These are phyloP conservation scores for Tyria jacobaeae DNA, from an alignment of 2,888 invertebrate species.

Conservation along the genomic window DNA sequence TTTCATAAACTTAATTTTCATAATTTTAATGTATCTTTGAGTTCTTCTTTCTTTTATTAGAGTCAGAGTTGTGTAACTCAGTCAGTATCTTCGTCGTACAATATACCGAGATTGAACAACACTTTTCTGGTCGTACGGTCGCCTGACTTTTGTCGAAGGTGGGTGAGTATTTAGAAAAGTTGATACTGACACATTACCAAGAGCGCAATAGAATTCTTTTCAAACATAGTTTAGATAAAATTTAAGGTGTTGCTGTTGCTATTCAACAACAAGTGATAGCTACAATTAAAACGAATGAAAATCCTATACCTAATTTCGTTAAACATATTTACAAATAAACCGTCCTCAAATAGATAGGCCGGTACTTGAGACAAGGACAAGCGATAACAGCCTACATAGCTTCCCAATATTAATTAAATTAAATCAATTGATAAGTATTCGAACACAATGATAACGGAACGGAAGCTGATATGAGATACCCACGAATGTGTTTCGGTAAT, in stretches of 20 bases:
- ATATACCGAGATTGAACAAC: too few relatives aligned
- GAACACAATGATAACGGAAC: conserved; percentile 53
- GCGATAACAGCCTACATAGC: conserved; percentile 44
- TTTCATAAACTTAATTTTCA: too few relatives aligned
- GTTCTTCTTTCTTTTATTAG: too few relatives aligned
- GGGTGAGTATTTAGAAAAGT: too few relatives aligned
- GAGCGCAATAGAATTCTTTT: too few relatives aligned
- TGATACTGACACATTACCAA: too few relatives aligned
- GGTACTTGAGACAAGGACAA: conserved; percentile 47
- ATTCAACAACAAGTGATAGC: background rate
- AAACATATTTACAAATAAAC: conserved; percentile 13
- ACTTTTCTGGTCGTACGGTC: too few relatives aligned
- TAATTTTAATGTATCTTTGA: too few relatives aligned
- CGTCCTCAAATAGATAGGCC: conserved; percentile 18
- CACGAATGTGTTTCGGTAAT: conserved; percentile 26
- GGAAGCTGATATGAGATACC: conserved; percentile 45
- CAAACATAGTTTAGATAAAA: too few relatives aligned
- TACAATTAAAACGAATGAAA: conserved; percentile 9
- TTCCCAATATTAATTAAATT: conserved; percentile 68
- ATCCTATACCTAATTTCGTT: background rate
- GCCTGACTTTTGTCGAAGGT: too few relatives aligned
- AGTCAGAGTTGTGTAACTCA: too few relatives aligned
- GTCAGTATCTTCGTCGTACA: too few relatives aligned
- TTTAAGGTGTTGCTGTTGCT: background rate
- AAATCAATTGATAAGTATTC: conserved; percentile 62